phyloP scores from a whole-genome alignment of 2,888 invertebrate species.

The Tryphoninae sp. region DNA sequence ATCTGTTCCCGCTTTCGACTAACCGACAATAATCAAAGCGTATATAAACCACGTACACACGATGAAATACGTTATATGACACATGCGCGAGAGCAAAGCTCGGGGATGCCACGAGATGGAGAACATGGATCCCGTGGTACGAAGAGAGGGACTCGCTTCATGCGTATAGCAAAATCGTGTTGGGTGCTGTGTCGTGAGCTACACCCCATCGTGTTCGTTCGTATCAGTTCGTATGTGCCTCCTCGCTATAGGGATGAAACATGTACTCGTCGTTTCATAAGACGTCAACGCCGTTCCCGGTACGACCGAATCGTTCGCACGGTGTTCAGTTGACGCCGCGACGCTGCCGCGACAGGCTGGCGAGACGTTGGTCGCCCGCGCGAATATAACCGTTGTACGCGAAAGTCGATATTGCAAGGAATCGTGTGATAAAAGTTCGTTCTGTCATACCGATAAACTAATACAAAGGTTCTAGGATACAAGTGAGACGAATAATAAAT shows the following conservation, averaged over 20 bases:
- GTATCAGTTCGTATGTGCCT: neutral
- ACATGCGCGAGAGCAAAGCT: slow-evolving; percentile 1
- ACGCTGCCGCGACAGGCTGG: slow-evolving; percentile 71
- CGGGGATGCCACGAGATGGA: slow-evolving; percentile 15
- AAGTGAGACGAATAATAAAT: neutral
- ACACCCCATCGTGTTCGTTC: neutral
- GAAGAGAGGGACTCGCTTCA: neutral
- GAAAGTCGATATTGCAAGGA: neutral
- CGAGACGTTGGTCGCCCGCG: neutral
- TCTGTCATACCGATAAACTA: neutral
- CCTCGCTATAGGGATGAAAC: slow-evolving; percentile 34
- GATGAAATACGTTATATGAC: neutral
- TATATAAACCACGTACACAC: neutral
- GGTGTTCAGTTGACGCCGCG: slow-evolving; percentile 76
- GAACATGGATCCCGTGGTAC: neutral
- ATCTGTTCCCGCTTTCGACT: neutral
- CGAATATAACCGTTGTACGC: neutral
- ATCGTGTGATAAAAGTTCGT: neutral
- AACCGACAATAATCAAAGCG: neutral
- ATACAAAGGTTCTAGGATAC: neutral
- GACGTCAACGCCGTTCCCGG: slow-evolving; percentile 53
- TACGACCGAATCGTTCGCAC: slow-evolving; percentile 51
- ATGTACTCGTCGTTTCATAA: slow-evolving; percentile 57
- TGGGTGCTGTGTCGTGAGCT: neutral
- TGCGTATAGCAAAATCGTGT: slow-evolving; percentile 17